Base-by-base conservation (phyloP, 1,140 invertebrate species). In the Asobara japonica region DNA sequence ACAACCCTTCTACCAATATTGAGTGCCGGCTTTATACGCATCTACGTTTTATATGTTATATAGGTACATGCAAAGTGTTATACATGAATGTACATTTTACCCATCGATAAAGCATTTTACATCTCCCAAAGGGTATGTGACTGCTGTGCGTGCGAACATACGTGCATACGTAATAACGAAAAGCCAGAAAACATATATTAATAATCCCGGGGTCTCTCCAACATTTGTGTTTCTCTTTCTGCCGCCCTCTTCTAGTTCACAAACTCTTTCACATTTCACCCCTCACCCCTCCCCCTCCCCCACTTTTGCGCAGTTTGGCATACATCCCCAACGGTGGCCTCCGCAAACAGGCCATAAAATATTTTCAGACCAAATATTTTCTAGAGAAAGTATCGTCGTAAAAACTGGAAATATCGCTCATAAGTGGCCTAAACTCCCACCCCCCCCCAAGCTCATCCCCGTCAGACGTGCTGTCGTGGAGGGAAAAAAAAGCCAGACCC, bases 301-400 rank as follows among this genome's bases (percentile, higher is more conserved):
- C 16, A n/a, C 16, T 16, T n/a, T 62, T 62, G 30, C 36, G 27
- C 7, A 38, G 22, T 13, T 48, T 38, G 45, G 22, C 65, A 30
- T 27, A 51, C 38, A 68, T 45, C 45, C 56, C 56, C 41, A 20
- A 65, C n/a, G 29, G 27, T 62, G 27, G 48, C 51, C 48, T 30
- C 48, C 48, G 51, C 48, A 70, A 74, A 74, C 61, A 66, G 36
- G 25, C 64, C 68, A 68, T 74, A 76, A 75, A 78, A 74, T 78
- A 80, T 78, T 76, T 76, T 74, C 72, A 73, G 76, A 77, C 67
- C 65, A 77, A 80, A 80, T 79, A 81, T 80, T 81, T 81, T 78
- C 75, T 65, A 72, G 71, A 75, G 75, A 76, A 79, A 77, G 74
- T 74, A 72, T 69, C 45, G 33, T 75, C 71, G 71, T 73, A 75